Base-by-base conservation (phyloP, 2,888 invertebrate species). In the Itoplectis maculator region DNA sequence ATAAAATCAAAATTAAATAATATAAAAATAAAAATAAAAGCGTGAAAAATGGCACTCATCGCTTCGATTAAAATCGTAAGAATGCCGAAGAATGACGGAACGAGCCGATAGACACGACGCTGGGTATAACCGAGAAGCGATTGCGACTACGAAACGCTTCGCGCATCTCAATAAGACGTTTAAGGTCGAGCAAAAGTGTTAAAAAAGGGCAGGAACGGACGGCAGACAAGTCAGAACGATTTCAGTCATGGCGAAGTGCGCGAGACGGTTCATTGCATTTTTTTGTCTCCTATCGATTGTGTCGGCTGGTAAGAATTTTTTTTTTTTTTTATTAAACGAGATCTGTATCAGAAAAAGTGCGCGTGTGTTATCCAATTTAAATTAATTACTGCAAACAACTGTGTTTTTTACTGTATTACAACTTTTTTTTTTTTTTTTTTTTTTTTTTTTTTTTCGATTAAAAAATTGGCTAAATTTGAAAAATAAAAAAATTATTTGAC, bases 111-210 rank as follows among this genome's bases (percentile, higher is more conserved):
- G 59, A 40, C 73, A 20, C 70, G 66, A 15, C 51, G 74, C 37
- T 72, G 45, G 51, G 59, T 81, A 81, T 73, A 81, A 82, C 72
- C 81, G 75, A 84, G 82, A 73, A 59, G 56, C 80, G 72, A 82
- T 82, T 80, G 82, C 82, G 81, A 74, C 77, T 84, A n/a, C 73
- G 69, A 75, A 78, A 89, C 88, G 86, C 86, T 75, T 84, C 82
- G 51, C 85, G 92, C 88, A 92, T 92, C 78, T 88, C 86, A 92
- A 92, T 90, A 85, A 86, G 84, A 82, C 79, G 49, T 85, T 85
- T 92, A 91, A 92, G 92, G 92, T 91, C 92, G 86, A 85, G 84
- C 87, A 85, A 84, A 89, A 88, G 88, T 89, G 89, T 92, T 92
- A 88, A 92, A 92, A 92, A 92, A 91, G 91, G 91, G 89, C 88